A percentile compares a stretch with the other conserved stretches of the same genome.
These are phyloP conservation scores for Hemitrygon akajei DNA, from an alignment of 2,797 vertebrate species.

Conservation along the genomic window DNA sequence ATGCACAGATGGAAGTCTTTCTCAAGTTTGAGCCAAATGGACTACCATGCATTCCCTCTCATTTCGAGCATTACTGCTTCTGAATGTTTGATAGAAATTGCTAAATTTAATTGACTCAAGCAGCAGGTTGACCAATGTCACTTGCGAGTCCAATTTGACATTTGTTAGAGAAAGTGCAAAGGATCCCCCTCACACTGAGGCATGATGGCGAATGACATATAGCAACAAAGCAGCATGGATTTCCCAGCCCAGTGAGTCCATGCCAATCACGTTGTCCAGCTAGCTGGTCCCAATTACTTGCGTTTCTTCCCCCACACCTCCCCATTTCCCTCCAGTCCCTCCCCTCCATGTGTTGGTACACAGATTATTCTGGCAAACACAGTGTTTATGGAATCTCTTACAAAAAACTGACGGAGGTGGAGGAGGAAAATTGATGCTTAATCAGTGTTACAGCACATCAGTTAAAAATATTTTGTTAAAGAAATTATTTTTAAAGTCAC, in stretches of 20 bases:
- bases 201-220: background rate
- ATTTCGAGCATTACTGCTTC: background rate
- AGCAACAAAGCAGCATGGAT: no score
- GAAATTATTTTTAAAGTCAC: background rate
- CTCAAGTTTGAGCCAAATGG: background rate
- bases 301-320: no score
- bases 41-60: background rate
- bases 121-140: background rate
- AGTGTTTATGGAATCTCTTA: no score
- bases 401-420: no score
- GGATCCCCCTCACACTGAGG: background rate
- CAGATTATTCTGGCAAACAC: background rate
- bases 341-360: background rate
- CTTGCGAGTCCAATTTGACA: background rate
- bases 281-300: no score
- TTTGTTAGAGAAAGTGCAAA: background rate
- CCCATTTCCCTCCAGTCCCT: no score
- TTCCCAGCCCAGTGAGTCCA: no score
- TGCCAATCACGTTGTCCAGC: no score
- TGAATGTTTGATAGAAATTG: background rate
- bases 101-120: background rate
- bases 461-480: no score
- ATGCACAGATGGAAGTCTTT: background rate
- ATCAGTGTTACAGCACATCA: no score
- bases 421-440: background rate